Conservation (phyloP, 2,113 vertebrate genomes). For the Toxotes jaculatrix region DNA sequence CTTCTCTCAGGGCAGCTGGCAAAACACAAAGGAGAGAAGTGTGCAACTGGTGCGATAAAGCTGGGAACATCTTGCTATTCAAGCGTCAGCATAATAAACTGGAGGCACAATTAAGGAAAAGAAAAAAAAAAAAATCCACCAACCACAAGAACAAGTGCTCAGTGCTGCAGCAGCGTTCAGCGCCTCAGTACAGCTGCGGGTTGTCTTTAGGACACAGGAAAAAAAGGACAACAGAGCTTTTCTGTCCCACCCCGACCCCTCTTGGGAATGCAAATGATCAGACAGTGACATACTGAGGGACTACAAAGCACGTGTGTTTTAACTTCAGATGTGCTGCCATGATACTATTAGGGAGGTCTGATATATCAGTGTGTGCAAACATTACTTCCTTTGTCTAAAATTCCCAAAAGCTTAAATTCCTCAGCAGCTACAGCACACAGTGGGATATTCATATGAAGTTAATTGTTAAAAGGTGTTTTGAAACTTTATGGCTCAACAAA, state of each 20-base stretch:
- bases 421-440: constrained; percentile 52
- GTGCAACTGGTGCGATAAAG: constrained; percentile 86
- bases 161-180: constrained; percentile 53
- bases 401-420: constrained; percentile 39
- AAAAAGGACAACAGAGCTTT: constrained; percentile 66
- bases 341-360: constrained; percentile 50
- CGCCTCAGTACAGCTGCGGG: constrained; percentile 70
- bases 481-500: constrained; percentile 59
- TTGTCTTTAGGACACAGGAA: constrained; percentile 64
- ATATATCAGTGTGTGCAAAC: constrained; percentile 54
- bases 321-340: constrained; percentile 60
- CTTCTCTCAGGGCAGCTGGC: constrained; percentile 81
- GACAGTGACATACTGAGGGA: constrained; percentile 56
- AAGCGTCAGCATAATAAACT: constrained; percentile 80
- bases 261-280: constrained; percentile 75
- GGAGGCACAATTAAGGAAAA: constrained; percentile 66
- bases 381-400: constrained; percentile 67
- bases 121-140: constrained; percentile 38
- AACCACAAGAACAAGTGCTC: constrained; percentile 62
- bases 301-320: constrained; percentile 69
- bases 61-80: constrained; percentile 82
- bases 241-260: constrained; percentile 21
- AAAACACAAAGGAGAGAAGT: constrained; percentile 85
- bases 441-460: constrained; percentile 54
- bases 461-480: constrained; percentile 60